Evolutionary conservation across 2,113 vertebrate species (phyloP), one percentile per base, ranked within the genome.

Genomic region (Cygnus atratus): DNA sequence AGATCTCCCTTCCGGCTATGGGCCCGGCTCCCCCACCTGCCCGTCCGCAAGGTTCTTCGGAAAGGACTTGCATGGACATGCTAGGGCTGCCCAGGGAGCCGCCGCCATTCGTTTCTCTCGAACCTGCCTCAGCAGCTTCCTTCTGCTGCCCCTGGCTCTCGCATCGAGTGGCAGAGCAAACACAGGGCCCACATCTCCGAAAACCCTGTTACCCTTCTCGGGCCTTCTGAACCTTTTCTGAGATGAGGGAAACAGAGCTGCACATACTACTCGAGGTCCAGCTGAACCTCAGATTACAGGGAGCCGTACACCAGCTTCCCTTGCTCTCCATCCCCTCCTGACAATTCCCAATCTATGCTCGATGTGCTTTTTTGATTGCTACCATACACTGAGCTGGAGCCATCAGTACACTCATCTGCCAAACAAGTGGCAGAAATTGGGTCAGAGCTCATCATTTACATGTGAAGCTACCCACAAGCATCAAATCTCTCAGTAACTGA

Each of bases 51-150:
- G 6, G 8, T 11, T 35, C 48, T 65, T 70, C 5, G 0, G 10
- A 68, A 74, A 86, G 20, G 24, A 17, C 57, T 41, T 12, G 11
- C 1, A 1, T 12, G 28, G 41, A 26, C n/a, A 31, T 17, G 0
- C 29, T 19, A 1, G 25, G 14, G 0, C 25, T 41, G 46, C 11
- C 52, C 37, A 11, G 33, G 62, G 17, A 31, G 16, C 25, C 31
- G 17, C 31, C 0, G 3, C 13, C 57, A 20, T 29, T 7, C 1
- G 1, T 16, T 48, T 58, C 25, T 12, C 54, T 70, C 26, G 37
- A 48, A 1, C 17, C 54, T 5, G 0, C 0, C 48, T 72, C 24
- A 2, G 17, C 4, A 4, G 20, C n/a, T 84, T 14, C 41, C 46
- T 7, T 31, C 14, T 22, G 24, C 12, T 22, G 24, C 28, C 52